Base-by-base conservation (phyloP, 2,888 invertebrate genomes). In the Cremastinae sp. region DNA sequence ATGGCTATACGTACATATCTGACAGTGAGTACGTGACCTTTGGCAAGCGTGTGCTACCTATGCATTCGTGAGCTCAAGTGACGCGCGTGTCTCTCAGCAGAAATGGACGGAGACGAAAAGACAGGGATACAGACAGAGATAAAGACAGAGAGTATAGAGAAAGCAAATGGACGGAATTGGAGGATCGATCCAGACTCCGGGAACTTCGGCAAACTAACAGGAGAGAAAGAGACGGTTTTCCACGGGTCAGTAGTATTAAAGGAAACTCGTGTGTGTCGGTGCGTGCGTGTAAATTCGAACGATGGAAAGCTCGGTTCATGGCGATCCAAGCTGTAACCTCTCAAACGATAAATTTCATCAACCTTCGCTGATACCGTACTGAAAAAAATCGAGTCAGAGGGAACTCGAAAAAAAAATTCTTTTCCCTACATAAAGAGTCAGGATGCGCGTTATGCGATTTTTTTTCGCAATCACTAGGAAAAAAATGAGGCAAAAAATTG, bases 241-340 rank as follows among this genome's bases (percentile, higher is more conserved):
- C 37, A 22, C 1, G 75, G 62, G 58, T 68, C 55, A 74, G 69
- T 64, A 45, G 53, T 59, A 73, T 61, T 59, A 35, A 12, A 41
- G 41, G 41, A 41, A n/a, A 2, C 55, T 53, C 55, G 53, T 39
- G 43, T 56, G 55, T 55, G 64, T 28, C 59, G 45, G 10, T 28
- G 28, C 28, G 28, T 62, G 56, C 39, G 16, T 20, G 51, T 18
- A 41, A 43, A 16, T 58, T 20, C 56, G 18, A 37, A 62, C 43
- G 68, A 58, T 62, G 12, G 82, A 81, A 82, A 22, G 41, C 51
- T 61, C 80, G 79, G 81, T 83, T 85, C 83, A 84, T 82, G 83
- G 81, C 85, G 83, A 84, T 84, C 84, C 85, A 87, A 86, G 84
- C 86, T 86, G 85, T 84, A 86, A 87, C 87, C 86, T 45, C 16